Base-by-base conservation (phyloP, 2,113 vertebrate genomes). In the Oreochromis aureus region DNA sequence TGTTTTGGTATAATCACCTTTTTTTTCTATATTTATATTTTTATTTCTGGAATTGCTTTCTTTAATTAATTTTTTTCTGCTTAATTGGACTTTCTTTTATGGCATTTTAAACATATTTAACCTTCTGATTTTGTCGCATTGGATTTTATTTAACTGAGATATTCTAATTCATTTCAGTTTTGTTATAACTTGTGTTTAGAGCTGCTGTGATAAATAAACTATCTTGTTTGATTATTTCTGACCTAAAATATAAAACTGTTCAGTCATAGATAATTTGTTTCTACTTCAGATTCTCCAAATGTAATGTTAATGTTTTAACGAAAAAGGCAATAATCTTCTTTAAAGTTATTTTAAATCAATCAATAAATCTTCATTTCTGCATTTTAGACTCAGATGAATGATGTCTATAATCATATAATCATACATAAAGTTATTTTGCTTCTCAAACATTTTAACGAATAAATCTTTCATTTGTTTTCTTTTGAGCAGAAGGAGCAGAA, bases 161-260 rank as follows among this genome's bases (percentile, higher is more conserved):
- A 30, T 10, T 73, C 0, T 27, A 73, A 24, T 46, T 44, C 0
- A 0, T 2, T 71, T 44, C 24, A 44, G 39, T 22, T n/a, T 73
- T 44, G 39, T 41, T 44, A 22, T 22, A 69, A 24, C n/a, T 16
- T 44, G n/a, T 9, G n/a, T 44, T 71, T 44, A 71, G n/a, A 71
- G 36, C 7, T 15, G 10, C 7, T 66, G 61, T 7, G 61, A 66
- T 69, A 24, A 22, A 71, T 22, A 71, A 71, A 44, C n/a, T 10
- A 2, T 41, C 39, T 27, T 46, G 7, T 46, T 27, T 44, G 39
- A 71, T 24, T 69, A 69, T 41, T 69, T 46, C 69, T 73, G 69
- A 16, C 2, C 22, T 46, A 73, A 46, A 73, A 10, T 5, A 27
- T 18, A 27, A 16, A 73, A 46, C 6, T 71, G 41, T 24, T 10